These are phyloP conservation scores for Pipistrellus nathusii DNA, from an alignment of 2,797 vertebrate species.

Conservation along the genomic window DNA sequence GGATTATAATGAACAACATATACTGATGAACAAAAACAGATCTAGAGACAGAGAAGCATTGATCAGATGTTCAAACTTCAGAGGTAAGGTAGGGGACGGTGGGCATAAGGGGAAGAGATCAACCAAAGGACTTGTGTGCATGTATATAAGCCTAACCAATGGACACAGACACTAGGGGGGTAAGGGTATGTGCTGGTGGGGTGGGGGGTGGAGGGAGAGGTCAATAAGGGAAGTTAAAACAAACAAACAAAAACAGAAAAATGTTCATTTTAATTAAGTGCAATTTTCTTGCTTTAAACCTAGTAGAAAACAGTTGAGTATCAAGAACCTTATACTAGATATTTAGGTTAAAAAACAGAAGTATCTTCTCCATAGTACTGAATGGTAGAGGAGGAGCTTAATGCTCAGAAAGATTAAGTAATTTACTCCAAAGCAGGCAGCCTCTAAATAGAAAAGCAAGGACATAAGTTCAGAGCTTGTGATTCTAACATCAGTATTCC, in stretches of 20 bases:
- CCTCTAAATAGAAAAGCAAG: neutral
- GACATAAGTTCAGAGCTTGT: neutral
- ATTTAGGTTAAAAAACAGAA: neutral
- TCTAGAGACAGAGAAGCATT: too few relatives aligned
- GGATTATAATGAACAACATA: too few relatives aligned
- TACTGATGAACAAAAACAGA: too few relatives aligned
- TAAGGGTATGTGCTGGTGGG: too few relatives aligned
- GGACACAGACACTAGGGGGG: too few relatives aligned
- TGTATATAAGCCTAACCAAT: too few relatives aligned
- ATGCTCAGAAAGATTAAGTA: slow-evolving; percentile 37
- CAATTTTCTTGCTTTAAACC: neutral
- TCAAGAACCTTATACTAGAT: neutral
- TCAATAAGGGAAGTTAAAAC: too few relatives aligned
- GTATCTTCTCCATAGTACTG: slow-evolving; percentile 13
- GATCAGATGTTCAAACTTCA: too few relatives aligned
- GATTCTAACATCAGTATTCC: neutral
- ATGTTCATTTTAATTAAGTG: slow-evolving; percentile 31
- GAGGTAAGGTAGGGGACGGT: too few relatives aligned
- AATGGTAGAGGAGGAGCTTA: neutral
- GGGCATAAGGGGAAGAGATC: too few relatives aligned
- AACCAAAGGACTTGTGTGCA: too few relatives aligned
- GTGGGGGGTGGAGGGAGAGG: too few relatives aligned
- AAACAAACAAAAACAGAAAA: neutral
- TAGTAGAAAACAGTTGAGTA: neutral
- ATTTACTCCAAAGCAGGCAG: neutral